These are phyloP conservation scores for Notechis scutatus DNA, from an alignment of 2,113 vertebrate species.

Conservation along the genomic window DNA sequence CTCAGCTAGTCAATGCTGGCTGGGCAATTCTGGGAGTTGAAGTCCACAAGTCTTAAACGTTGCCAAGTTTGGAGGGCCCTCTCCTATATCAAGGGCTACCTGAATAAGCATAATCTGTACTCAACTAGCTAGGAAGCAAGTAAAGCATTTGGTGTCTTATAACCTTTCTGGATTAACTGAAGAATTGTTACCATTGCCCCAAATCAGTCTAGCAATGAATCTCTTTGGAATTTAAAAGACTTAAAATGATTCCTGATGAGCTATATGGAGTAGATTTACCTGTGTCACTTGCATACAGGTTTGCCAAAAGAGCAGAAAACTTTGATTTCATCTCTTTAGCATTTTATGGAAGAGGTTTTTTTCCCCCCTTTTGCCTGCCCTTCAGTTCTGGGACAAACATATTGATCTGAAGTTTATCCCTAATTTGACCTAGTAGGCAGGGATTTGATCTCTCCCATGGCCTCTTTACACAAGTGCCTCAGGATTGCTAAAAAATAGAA, in stretches of 20 bases:
- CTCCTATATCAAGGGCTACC: no score
- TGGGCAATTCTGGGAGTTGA: no score
- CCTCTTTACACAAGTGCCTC: conserved; percentile 9
- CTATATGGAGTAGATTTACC: conserved; percentile 58
- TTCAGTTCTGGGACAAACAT: conserved; percentile 11
- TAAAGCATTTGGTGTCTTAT: background rate
- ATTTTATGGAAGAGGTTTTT: background rate
- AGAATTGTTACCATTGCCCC: background rate
- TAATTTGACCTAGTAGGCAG: conserved; percentile 4
- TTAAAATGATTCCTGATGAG: conserved; percentile 59
- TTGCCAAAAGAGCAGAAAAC: conserved; percentile 54
- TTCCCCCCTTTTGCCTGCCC: background rate
- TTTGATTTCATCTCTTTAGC: conserved; percentile 8
- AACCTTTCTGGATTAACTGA: background rate
- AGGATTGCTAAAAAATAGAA: conserved; percentile 28
- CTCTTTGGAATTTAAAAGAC: conserved; percentile 53
- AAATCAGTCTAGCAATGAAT: no score
- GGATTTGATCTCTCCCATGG: conserved; percentile 1
- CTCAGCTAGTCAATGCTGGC: no score
- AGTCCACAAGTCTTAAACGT: no score
- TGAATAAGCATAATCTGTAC: background rate
- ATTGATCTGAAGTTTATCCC: conserved; percentile 39
- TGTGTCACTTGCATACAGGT: conserved; percentile 38
- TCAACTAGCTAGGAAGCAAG: background rate
- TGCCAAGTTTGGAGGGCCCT: no score